phyloP scores from a whole-genome alignment of 2,113 vertebrate genomes.

The Otocyon megalotis region DNA sequence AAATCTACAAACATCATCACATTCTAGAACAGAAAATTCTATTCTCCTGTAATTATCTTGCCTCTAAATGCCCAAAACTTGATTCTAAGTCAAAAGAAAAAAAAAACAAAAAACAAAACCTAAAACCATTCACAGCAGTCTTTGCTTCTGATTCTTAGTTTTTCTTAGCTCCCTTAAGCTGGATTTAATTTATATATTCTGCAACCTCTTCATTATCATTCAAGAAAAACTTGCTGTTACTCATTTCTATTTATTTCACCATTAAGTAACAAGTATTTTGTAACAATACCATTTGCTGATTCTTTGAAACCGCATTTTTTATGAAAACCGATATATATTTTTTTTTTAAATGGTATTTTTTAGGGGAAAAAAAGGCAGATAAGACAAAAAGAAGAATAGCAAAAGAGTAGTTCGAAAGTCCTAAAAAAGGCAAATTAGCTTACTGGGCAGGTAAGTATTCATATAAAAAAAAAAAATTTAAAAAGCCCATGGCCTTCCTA shows the following conservation, averaged over 20 bases:
- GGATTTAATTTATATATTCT: slow-evolving; percentile 38
- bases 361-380: background rate
- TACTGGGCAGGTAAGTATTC: background rate
- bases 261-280: background rate
- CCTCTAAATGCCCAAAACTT: background rate
- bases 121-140: background rate
- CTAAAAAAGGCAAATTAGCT: background rate
- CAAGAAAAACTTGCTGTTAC: slow-evolving; percentile 3
- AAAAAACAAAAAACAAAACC: background rate
- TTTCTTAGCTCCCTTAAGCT: slow-evolving; percentile 3
- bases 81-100: slow-evolving; percentile 41
- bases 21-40: background rate
- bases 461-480: background rate
- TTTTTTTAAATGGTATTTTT: background rate
- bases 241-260: slow-evolving; percentile 14
- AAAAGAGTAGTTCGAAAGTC: background rate
- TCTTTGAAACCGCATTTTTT: background rate
- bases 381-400: background rate
- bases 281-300: background rate
- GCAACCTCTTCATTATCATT: background rate
- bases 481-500: background rate
- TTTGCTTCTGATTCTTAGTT: background rate
- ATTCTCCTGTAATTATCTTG: background rate
- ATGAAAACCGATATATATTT: background rate
- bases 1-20: background rate